A percentile compares a stretch with the other conserved stretches of the same genome.
phyloP scores from a whole-genome alignment of 2,797 vertebrate genomes.

The Chelon labrosus region DNA sequence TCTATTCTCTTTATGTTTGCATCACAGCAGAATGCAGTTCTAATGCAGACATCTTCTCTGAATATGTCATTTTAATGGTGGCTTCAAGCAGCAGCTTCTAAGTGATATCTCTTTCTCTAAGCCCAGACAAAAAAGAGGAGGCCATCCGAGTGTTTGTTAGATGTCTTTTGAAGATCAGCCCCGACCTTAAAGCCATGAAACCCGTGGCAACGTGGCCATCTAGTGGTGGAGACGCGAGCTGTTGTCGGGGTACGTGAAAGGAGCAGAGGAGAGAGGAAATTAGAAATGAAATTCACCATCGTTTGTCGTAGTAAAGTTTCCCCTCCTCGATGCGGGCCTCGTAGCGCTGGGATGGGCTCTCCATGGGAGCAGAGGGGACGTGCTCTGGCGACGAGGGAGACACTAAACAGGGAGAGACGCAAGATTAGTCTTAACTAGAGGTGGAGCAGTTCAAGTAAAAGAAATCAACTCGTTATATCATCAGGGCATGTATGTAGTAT shows the following conservation, averaged over 20 bases:
- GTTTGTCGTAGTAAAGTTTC: slow-evolving; percentile 98
- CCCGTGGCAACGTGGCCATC: slow-evolving; percentile 56
- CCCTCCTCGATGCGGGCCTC: slow-evolving; percentile 98
- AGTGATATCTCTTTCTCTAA: slow-evolving; percentile 29
- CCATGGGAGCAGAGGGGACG: slow-evolving; percentile 90
- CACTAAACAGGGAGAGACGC: slow-evolving; percentile 73
- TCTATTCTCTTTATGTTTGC: slow-evolving; percentile 20
- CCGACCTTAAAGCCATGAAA: slow-evolving; percentile 1
- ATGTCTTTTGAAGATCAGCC: slow-evolving; percentile 3
- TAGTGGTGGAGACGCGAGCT: slow-evolving; percentile 66
- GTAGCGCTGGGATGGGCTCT: slow-evolving; percentile 93
- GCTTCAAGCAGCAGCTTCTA: slow-evolving; percentile 30
- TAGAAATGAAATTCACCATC: slow-evolving; percentile 88
- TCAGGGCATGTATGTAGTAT: too few species aligned
- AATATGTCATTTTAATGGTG: slow-evolving; percentile 33
- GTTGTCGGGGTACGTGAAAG: not conserved
- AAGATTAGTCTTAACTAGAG: not conserved
- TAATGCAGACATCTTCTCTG: slow-evolving; percentile 14
- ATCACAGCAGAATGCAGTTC: slow-evolving; percentile 16
- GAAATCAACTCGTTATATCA: too few species aligned
- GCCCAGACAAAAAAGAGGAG: slow-evolving; percentile 9
- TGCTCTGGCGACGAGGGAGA: slow-evolving; percentile 96
- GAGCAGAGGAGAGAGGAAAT: too few species aligned
- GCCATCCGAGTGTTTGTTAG: slow-evolving; percentile 22
- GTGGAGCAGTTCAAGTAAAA: too few species aligned